Conservation (phyloP, 2,797 vertebrate species). For the Mormyrus hasselquistii region DNA sequence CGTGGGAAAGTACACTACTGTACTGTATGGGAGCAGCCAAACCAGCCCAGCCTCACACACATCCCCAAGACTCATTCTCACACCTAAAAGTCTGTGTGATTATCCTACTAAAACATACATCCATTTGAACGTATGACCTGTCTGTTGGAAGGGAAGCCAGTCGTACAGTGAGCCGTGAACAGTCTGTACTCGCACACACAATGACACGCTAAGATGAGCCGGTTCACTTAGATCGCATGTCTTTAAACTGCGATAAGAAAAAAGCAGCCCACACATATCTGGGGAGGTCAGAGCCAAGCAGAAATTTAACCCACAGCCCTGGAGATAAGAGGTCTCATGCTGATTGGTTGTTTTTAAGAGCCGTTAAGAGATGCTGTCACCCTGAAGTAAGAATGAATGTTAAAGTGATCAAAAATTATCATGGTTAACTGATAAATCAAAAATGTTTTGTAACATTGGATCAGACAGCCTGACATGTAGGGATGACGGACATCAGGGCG, state of each 20-base stretch:
- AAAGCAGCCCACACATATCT: neutral
- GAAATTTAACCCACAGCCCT: neutral
- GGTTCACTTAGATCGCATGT: neutral
- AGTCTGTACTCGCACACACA: neutral
- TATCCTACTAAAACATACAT: neutral
- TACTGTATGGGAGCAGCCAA: neutral
- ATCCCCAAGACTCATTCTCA: neutral
- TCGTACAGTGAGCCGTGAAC: neutral
- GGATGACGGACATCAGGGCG: neutral
- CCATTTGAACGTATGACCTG: neutral
- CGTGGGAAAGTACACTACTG: neutral
- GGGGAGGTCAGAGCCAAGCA: neutral
- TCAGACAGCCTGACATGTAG: neutral
- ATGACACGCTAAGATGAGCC: neutral
- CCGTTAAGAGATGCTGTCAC: neutral
- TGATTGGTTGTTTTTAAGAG: neutral
- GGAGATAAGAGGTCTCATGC: neutral
- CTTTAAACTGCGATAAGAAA: neutral
- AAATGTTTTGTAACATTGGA: neutral
- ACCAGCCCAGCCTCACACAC: neutral
- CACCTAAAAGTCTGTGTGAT: neutral
- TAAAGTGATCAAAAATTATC: neutral
- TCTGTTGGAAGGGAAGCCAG: neutral
- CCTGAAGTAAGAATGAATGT: neutral
- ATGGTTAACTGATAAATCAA: neutral